Percentiles rank a stretch among this genome's conserved stretches.
Evolutionary conservation across 2,888 invertebrate species (phyloP).

Genomic region (Coenonympha glycerion): DNA sequence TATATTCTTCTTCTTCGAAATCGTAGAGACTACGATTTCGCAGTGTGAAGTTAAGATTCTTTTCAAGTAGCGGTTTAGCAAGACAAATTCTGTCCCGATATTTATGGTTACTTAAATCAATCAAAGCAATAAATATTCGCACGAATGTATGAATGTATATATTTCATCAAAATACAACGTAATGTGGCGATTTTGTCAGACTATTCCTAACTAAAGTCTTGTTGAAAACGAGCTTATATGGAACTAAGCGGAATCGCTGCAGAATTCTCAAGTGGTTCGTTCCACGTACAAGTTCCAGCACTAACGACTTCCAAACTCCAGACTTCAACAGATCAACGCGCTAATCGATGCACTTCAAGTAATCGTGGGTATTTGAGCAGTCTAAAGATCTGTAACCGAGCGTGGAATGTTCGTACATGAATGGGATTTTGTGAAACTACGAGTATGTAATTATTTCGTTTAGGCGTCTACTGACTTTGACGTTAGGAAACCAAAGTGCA

Average conservation of each 20-base stretch:
- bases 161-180: too few relatives aligned
- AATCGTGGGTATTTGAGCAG: slow-evolving; percentile 2
- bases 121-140: too few relatives aligned
- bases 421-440: not conserved
- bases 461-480: too few relatives aligned
- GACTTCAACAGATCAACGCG: slow-evolving; percentile 12
- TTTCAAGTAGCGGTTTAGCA: too few relatives aligned
- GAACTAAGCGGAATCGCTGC: not conserved
- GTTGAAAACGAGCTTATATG: not conserved
- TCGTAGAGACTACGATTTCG: too few relatives aligned
- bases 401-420: not conserved
- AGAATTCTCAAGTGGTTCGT: slow-evolving; percentile 2
- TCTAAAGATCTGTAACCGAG: not conserved
- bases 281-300: slow-evolving; percentile 8
- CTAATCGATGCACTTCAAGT: slow-evolving; percentile 12
- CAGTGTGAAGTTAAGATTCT: too few relatives aligned
- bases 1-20: too few relatives aligned
- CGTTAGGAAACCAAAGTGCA: too few relatives aligned
- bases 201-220: not conserved
- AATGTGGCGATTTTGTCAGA: too few relatives aligned
- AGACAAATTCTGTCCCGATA: too few relatives aligned
- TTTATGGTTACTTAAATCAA: too few relatives aligned
- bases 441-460: not conserved
- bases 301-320: slow-evolving; percentile 12
- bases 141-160: too few relatives aligned